Percentiles rank a stretch among this genome's conserved stretches.
phyloP scores from a whole-genome alignment of 2,797 vertebrate genomes.

The Brachyalestes nurse region DNA sequence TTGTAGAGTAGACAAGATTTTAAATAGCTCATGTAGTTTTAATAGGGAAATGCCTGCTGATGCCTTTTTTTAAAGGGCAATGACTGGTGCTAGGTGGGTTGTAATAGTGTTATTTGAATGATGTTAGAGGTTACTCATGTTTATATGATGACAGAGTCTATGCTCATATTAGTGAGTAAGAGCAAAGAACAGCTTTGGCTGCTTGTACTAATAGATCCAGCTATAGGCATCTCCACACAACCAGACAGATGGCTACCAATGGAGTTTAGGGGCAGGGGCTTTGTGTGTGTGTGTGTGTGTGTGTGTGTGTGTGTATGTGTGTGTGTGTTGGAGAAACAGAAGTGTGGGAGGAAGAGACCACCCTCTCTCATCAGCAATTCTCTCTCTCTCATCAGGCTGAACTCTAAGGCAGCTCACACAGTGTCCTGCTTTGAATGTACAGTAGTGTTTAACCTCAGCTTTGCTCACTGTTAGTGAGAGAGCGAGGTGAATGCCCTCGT shows the following conservation, averaged over 20 bases:
- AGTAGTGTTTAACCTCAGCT: conserved; percentile 31
- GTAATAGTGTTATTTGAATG: conserved; percentile 36
- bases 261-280: conserved; percentile 25
- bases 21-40: not conserved
- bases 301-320: conserved; percentile 19
- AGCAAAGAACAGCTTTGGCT: conserved; percentile 49
- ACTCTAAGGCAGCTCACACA: conserved; percentile 10
- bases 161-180: conserved; percentile 49
- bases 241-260: conserved; percentile 54
- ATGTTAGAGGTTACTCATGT: conserved; percentile 48
- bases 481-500: conserved; percentile 30
- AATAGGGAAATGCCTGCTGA: not conserved
- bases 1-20: not conserved
- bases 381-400: conserved; percentile 28
- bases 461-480: conserved; percentile 12
- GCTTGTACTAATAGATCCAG: conserved; percentile 43
- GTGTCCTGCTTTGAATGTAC: conserved; percentile 16
- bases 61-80: not conserved
- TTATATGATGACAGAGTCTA: conserved; percentile 40
- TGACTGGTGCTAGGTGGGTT: conserved; percentile 23
- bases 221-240: conserved; percentile 46
- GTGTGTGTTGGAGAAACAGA: conserved; percentile 1
- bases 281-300: conserved; percentile 25
- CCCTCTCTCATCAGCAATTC: conserved; percentile 22
- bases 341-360: conserved; percentile 29